Base-by-base conservation (phyloP, 2,797 vertebrate species). In the Sarcoramphus papa region DNA sequence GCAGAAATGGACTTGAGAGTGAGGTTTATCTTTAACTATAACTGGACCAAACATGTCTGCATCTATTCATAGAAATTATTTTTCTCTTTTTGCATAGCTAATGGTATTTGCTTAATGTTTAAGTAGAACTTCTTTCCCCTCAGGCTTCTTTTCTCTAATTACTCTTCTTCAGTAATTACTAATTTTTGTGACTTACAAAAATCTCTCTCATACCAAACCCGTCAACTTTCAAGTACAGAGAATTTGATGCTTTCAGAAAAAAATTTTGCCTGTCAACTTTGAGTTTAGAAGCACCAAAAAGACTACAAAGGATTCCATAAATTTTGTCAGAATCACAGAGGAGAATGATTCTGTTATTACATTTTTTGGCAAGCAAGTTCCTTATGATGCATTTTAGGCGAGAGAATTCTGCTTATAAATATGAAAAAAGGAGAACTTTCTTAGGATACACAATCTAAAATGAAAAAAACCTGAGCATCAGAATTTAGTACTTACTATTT, bases 101-200 rank as follows among this genome's bases (percentile, higher is more conserved):
- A 95, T 53, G 28, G 35, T 77, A 89, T 76, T 96, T 77, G 79
- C 89, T 80, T 90, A 75, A 91, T 41, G 67, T 87, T 95, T 94
- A 94, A 95, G 85, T 92, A 96, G 92, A 96, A 88, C 95, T 92
- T 94, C 80, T 95, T 95, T 92, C 84, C 85, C 95, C 87, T 95
- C 83, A 96, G 94, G 81, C 81, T 96, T 82, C 92, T 92, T 92
- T 86, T 87, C 80, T 87, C 80, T 96, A 96, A 95, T 97, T 95
- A 97, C 69, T 92, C 76, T 90, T 94, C 86, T 93, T 90, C 70
- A 88, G 92, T 93, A 95, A 96, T 95, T 95, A 97, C 91, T 85
- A 69, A 67, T 85, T 94, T 93, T 93, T 95, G 78, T n/a, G 72
- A 92, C 56, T 96, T 83, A 48, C 0, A 90, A 83, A 85, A 73